These are phyloP conservation scores for Mirounga angustirostris DNA, from an alignment of 2,113 vertebrate species.

Conservation along the genomic window DNA sequence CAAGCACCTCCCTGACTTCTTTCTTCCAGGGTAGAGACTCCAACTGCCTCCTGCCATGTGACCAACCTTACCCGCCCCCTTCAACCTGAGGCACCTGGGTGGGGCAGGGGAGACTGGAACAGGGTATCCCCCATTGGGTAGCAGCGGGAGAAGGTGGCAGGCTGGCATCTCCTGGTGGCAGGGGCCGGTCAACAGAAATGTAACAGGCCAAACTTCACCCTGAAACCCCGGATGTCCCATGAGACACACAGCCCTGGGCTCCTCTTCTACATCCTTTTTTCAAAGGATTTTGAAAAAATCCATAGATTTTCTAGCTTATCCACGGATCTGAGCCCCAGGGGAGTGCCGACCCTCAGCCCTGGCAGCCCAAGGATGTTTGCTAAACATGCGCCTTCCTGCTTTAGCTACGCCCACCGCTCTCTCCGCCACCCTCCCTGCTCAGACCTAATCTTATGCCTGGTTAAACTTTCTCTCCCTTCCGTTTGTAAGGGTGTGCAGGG, in stretches of 20 bases:
- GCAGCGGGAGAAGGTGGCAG: not conserved
- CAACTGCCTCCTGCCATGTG: not conserved
- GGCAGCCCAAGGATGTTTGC: slow-evolving; percentile 26
- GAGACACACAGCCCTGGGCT: not conserved
- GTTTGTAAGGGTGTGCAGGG: slow-evolving; percentile 76
- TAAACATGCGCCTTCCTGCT: slow-evolving; percentile 63
- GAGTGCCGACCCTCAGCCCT: slow-evolving; percentile 31
- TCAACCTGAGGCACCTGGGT: not conserved
- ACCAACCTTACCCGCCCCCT: not conserved
- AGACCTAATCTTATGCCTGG: slow-evolving; percentile 85
- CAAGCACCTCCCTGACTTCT: not conserved
- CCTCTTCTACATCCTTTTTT: not conserved
- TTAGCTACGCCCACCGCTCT: slow-evolving; percentile 23
- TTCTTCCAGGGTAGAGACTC: not conserved
- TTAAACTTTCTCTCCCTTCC: slow-evolving; percentile 83
- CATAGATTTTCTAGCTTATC: not conserved
- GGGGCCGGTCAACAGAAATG: not conserved
- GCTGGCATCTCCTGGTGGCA: not conserved
- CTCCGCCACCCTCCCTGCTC: slow-evolving; percentile 58
- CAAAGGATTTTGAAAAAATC: not conserved
- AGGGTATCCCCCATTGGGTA: not conserved
- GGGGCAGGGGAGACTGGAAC: not conserved
- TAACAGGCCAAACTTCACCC: not conserved
- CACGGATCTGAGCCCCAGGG: not conserved
- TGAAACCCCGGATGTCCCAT: accelerated